Evolutionary conservation across 2,888 invertebrate genomes (phyloP), one percentile per base, ranked within the genome.

Genomic region (Rhogogaster chlorosoma): DNA sequence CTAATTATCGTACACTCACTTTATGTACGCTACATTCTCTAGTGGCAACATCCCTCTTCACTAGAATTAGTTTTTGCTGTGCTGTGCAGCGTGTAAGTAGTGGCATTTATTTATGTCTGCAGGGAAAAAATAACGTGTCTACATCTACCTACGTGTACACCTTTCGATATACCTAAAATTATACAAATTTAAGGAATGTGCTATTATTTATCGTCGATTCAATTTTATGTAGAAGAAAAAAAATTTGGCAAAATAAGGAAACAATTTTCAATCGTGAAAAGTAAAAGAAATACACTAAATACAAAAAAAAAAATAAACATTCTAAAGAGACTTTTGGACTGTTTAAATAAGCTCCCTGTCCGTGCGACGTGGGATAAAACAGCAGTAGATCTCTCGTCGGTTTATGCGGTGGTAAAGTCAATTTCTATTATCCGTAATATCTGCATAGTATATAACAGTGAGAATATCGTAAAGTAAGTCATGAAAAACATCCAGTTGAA

Each of bases 21-120:
- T 29, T 67, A n/a, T 53, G 53, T 7, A 53, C 53, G n/a, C 36
- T 36, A 42, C 71, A 42, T 38, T 42, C 22, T 38, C 38, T 38
- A 73, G 71, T 73, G 71, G 71, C 71, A 73, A 42, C 71, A 73
- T 73, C 71, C 71, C 71, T 73, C 71, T 73, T 73, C 22, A 36
- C 22, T 42, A 22, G 10, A 73, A 42, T 73, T 42, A 73, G 36
- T 73, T 42, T 73, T 22, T 73, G 38, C 22, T 22, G n/a, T 42
- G 10, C 15, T 29, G 32, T 29, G 32, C 70, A 36, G n/a, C 71
- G 22, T 42, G 71, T 26, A 29, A 15, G 32, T 70, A 32, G 22
- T 61, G 61, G 12, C 10, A 61, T 26, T 26, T 61, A 26, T 26
- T 61, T 26, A 12, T 26, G 9, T 61, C 26, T 53, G 53, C 45